These are phyloP conservation scores for Xylophagus ater DNA, from an alignment of 2,888 invertebrate genomes.

Conservation along the genomic window DNA sequence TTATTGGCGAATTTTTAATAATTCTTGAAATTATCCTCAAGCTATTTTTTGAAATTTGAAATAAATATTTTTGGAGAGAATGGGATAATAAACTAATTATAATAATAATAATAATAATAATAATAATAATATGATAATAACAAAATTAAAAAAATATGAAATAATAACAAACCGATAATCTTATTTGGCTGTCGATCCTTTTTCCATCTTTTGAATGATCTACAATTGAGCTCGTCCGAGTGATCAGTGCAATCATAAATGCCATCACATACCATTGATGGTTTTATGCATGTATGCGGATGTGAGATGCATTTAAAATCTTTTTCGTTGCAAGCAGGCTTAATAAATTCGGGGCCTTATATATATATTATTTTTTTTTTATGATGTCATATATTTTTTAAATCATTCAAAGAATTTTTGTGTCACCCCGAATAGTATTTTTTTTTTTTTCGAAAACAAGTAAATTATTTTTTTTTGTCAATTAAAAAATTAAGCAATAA, in stretches of 20 bases:
- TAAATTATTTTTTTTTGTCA: not conserved
- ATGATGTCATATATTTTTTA: too few species aligned
- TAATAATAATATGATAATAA: constrained; percentile 8
- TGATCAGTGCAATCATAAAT: constrained; percentile 45
- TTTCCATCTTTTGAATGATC: constrained; percentile 33
- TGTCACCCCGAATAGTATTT: too few species aligned
- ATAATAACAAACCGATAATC: constrained; percentile 37
- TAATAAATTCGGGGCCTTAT: constrained; percentile 18
- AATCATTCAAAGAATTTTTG: too few species aligned
- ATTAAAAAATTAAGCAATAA: not conserved
- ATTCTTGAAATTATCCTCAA: too few species aligned
- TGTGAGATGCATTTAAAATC: constrained; percentile 38
- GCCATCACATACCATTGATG: constrained; percentile 44
- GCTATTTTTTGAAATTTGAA: too few species aligned
- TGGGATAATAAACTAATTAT: too few species aligned
- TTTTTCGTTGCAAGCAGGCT: constrained; percentile 28
- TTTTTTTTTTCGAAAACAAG: too few species aligned
- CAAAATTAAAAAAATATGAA: too few species aligned
- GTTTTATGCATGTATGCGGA: constrained; percentile 35
- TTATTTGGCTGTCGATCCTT: constrained; percentile 24
- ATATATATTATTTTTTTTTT: too few species aligned
- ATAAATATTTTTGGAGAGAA: too few species aligned
- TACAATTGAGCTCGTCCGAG: constrained; percentile 53
- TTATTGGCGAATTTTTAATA: too few species aligned
- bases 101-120: constrained; percentile 5